Percentiles rank a stretch among this genome's conserved stretches.
Conservation (phyloP, 2,113 vertebrate genomes). For the Gobius niger region DNA sequence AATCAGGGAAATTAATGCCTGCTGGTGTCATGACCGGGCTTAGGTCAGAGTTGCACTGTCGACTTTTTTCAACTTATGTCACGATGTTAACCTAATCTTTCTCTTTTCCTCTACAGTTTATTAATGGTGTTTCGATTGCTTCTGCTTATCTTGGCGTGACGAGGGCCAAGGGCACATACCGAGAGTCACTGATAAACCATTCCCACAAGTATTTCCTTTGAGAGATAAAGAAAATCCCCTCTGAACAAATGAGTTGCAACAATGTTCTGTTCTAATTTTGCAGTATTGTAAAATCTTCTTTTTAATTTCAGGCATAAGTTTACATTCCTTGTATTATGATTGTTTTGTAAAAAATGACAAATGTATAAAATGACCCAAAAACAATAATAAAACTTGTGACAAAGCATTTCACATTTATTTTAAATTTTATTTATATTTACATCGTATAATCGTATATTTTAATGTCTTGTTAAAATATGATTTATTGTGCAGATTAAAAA, state of each 20-base stretch:
- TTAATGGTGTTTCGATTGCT: slow-evolving; percentile 89
- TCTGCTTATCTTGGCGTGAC: slow-evolving; percentile 62
- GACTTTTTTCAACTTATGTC: not conserved
- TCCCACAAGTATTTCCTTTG: not conserved
- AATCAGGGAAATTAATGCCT: slow-evolving; percentile 89
- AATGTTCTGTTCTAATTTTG: not conserved
- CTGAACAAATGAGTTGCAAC: slow-evolving; percentile 1
- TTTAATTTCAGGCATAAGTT: not conserved
- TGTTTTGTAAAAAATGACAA: not conserved
- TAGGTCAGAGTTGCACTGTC: slow-evolving; percentile 76
- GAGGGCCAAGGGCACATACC: not conserved
- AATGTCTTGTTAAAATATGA: not conserved
- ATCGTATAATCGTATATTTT: not conserved
- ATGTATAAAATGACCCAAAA: not conserved
- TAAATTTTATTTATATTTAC: slow-evolving; percentile 4
- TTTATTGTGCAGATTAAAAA: not conserved
- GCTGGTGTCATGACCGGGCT: slow-evolving; percentile 85
- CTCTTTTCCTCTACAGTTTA: slow-evolving; percentile 76
- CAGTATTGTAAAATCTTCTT: not conserved
- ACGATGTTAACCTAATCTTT: not conserved
- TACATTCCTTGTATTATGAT: not conserved
- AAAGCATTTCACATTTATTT: not conserved
- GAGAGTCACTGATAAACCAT: slow-evolving; percentile 11
- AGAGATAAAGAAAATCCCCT: not conserved
- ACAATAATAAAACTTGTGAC: not conserved